Evolutionary conservation across 2,888 invertebrate genomes (phyloP).

Genomic region (Drosophila barbarae): DNA sequence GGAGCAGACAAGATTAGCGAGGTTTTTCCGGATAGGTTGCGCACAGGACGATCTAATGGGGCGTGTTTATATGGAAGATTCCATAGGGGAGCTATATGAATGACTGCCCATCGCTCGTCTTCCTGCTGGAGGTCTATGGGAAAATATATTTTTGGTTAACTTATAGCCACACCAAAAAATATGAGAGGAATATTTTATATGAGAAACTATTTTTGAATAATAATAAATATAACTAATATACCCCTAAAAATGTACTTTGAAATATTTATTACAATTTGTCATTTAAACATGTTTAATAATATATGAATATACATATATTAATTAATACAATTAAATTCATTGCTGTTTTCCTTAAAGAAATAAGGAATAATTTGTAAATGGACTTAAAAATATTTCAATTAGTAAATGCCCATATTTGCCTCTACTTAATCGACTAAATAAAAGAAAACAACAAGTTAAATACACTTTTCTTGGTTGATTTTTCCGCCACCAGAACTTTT

Average conservation of each 20-base stretch:
- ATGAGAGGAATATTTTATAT: not conserved
- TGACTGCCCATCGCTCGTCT: not conserved
- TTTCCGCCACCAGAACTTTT: constrained; percentile 13
- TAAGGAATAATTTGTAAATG: too few relatives aligned
- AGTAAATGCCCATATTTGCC: not conserved
- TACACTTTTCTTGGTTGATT: not conserved
- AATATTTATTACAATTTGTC: not conserved
- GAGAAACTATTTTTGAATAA: too few relatives aligned
- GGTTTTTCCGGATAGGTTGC: constrained; percentile 22
- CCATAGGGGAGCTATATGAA: not conserved
- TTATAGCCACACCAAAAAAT: not conserved
- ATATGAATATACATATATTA: too few relatives aligned
- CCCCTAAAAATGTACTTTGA: not conserved
- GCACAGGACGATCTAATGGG: constrained; percentile 24
- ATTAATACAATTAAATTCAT: not conserved
- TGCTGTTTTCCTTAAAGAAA: not conserved
- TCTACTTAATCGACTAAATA: not conserved
- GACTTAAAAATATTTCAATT: not conserved
- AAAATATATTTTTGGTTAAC: not conserved
- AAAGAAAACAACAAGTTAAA: constrained; percentile 6
- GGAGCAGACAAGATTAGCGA: constrained; percentile 40
- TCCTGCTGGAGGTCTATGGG: not conserved
- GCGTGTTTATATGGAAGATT: constrained; percentile 19
- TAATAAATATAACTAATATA: too few relatives aligned
- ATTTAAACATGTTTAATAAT: not conserved